Evolutionary conservation across 2,797 vertebrate species (phyloP), one percentile per base, ranked within the genome.

Genomic region (Sorex maritimensis): DNA sequence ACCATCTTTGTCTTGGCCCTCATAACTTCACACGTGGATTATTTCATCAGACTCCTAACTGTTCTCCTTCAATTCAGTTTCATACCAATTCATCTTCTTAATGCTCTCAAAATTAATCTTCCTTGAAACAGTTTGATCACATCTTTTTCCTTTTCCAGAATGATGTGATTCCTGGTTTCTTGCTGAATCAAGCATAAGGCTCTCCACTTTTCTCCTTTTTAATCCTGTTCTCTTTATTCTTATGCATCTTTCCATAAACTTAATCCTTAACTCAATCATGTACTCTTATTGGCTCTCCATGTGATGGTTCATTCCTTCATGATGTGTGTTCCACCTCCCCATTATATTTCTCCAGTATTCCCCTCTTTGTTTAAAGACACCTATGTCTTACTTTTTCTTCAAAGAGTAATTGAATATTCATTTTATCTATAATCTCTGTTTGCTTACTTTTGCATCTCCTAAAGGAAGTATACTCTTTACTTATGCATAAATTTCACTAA

Each of bases 31-130:
- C 89, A 92, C 83, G 84, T 94, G 86, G 89, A 44, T 94, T 91
- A 74, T 89, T 93, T 94, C 89, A 74, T 86, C 73, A 96, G 44
- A 86, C 44, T 52, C n/a, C 46, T 91, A 94, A 46, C 89, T 93
- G 49, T 74, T 94, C 72, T 92, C 46, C 8, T 49, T 94, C 91
- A 26, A 81, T 91, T 94, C 92, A 13, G 75, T 84, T 92, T 94
- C 86, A 86, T 46, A 83, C 86, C 94, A 95, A 93, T 92, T 78
- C 84, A 91, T 88, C 91, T 79, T 96, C 65, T 75, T 11, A 89
- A 71, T 63, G 58, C 89, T 96, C 95, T 93, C 28, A 93, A 87
- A 96, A 94, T 96, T 94, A 93, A 93, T 96, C 94, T 96, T 95
- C 91, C 95, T 82, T 69, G 96, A 95, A 92, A 84, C 44, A 81